These are phyloP conservation scores for Puffinus mauretanicus DNA, from an alignment of 2,113 vertebrate species.

Conservation along the genomic window DNA sequence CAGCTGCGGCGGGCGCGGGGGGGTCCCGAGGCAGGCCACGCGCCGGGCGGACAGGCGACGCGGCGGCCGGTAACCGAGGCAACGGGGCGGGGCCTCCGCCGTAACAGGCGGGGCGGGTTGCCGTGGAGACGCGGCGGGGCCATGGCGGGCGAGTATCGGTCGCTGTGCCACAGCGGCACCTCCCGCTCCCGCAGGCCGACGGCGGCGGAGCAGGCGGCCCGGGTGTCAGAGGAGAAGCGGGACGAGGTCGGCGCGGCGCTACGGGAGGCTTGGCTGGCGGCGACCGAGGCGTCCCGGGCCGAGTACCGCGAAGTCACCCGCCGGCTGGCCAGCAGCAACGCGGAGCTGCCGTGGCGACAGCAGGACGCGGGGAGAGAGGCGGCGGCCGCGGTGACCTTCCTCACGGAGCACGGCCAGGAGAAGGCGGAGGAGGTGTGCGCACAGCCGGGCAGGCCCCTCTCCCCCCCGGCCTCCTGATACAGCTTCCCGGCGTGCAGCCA, in stretches of 20 bases:
- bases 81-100: neutral
- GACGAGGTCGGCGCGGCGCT: no score
- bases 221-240: slow-evolving; percentile 73
- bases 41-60: neutral
- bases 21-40: neutral
- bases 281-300: slow-evolving; percentile 72
- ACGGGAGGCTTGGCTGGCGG: slow-evolving; percentile 34
- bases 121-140: no score
- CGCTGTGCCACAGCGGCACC: neutral
- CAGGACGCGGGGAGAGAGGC: slow-evolving; percentile 74
- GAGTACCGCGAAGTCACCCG: slow-evolving; percentile 73
- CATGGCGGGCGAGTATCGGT: no score
- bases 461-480: no score
- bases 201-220: slow-evolving; percentile 53
- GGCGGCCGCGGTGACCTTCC: slow-evolving; percentile 66
- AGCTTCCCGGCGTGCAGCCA: no score
- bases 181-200: slow-evolving; percentile 52
- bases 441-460: neutral
- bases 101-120: no score
- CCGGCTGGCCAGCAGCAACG: slow-evolving; percentile 74
- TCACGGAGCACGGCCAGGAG: slow-evolving; percentile 70
- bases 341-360: slow-evolving; percentile 75
- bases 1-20: no score
- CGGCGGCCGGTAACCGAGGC: neutral
- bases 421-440: slow-evolving; percentile 77